Percentiles rank a stretch among this genome's conserved stretches.
Evolutionary conservation across 2,113 vertebrate genomes (phyloP).

Genomic region (Herpailurus yagouaroundi): DNA sequence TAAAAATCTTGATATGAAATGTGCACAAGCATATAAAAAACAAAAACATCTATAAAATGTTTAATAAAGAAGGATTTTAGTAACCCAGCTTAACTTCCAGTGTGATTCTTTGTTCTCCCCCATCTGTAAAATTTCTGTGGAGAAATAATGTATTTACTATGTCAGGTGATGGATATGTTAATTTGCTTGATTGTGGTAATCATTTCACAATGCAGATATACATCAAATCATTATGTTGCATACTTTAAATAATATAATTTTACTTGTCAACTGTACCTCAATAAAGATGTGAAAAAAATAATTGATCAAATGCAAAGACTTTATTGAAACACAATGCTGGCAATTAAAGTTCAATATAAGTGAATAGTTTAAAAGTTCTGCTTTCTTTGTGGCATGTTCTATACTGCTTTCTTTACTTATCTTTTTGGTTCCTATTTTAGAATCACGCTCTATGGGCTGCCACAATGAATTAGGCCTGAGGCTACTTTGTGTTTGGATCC

Average conservation of each 20-base stretch:
- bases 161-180: neutral
- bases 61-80: conserved; percentile 11
- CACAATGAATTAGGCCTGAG: neutral
- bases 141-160: neutral
- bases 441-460: neutral
- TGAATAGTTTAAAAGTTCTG: neutral
- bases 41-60: neutral
- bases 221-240: neutral
- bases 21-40: neutral
- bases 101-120: neutral
- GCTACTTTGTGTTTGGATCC: neutral
- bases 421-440: neutral
- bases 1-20: neutral
- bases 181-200: neutral
- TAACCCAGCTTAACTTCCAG: neutral
- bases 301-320: neutral
- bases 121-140: neutral
- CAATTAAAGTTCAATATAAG: neutral
- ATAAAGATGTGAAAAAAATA: neutral
- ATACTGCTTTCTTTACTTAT: neutral
- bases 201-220: neutral
- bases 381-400: neutral
- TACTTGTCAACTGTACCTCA: neutral
- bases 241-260: neutral
- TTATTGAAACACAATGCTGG: neutral